phyloP scores from a whole-genome alignment of 2,888 invertebrate genomes.

The Cephus nigrinus region DNA sequence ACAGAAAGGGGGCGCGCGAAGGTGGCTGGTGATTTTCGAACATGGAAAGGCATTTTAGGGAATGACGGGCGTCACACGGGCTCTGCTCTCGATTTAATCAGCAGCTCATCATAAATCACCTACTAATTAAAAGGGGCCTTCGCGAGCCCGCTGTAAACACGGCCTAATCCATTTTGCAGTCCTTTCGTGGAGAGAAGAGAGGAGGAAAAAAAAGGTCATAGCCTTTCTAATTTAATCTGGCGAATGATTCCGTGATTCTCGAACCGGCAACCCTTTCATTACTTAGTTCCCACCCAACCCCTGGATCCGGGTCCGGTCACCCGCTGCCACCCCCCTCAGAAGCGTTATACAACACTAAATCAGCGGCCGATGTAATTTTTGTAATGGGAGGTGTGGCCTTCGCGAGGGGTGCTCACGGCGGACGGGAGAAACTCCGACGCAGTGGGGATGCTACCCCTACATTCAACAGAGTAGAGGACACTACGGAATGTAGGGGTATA shows the following conservation, averaged over 20 bases:
- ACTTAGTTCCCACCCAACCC: slow-evolving; percentile 57
- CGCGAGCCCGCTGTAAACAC: slow-evolving; percentile 42
- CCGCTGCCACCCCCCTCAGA: slow-evolving; percentile 40
- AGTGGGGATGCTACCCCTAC: slow-evolving; percentile 32
- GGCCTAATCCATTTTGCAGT: slow-evolving; percentile 53
- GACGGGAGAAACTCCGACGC: slow-evolving; percentile 37
- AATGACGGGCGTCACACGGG: neutral
- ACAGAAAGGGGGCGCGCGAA: neutral
- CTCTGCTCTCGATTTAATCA: slow-evolving; percentile 26
- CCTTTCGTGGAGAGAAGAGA: slow-evolving; percentile 18
- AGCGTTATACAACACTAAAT: slow-evolving; percentile 63
- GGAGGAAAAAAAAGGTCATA: slow-evolving; percentile 52
- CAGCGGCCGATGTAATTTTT: slow-evolving; percentile 66
- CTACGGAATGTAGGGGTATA: slow-evolving; percentile 17
- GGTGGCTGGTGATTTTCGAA: neutral
- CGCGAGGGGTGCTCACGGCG: slow-evolving; percentile 37
- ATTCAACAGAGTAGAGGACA: neutral
- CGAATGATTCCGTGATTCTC: slow-evolving; percentile 66
- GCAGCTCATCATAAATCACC: slow-evolving; percentile 48
- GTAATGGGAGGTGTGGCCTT: slow-evolving; percentile 67
- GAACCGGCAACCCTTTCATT: slow-evolving; percentile 65
- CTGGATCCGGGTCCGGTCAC: slow-evolving; percentile 25
- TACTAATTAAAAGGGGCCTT: slow-evolving; percentile 55
- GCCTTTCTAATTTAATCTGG: slow-evolving; percentile 66
- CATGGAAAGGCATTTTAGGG: slow-evolving; percentile 6